Base-by-base conservation (phyloP, 2,797 vertebrate species). In the Lepidocolaptes lacrymiger region DNA sequence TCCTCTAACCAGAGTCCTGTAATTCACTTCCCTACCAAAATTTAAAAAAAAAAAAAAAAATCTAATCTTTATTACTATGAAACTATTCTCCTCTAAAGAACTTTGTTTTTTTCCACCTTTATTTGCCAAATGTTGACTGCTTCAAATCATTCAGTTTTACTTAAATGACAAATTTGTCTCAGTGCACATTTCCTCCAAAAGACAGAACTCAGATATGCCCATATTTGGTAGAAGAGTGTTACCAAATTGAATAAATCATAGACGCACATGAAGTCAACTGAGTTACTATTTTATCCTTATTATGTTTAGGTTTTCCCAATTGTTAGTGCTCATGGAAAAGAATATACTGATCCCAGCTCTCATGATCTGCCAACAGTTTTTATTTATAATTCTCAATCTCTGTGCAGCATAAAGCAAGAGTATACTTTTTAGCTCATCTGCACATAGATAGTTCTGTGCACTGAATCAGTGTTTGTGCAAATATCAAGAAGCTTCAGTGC, bases 221-320 rank as follows among this genome's bases (percentile, higher is more conserved):
- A 0, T 91, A 69, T 95, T 91, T 89, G 16, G 88, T 85, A 88
- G 64, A 69, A 74, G 34, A 91, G 49, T 52, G 18, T 76, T 59
- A 81, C 52, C 46, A 78, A 97, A 92, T n/a, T 18, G 46, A 92
- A 93, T 77, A 44, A 92, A 91, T 88, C 92, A 86, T 63, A 94
- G 94, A 96, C 88, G 39, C 89, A 91, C 66, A 88, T 87, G 21
- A 93, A 95, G 72, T 84, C 67, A 74, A 39, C 49, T 90, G 61
- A 94, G 76, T 74, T 91, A 68, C 68, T 75, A 28, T 93, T 94
- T 90, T 81, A 48, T 66, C 27, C 62, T 79, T 48, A 27, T 44
- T 79, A 62, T 48, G 34, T 72, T 92, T 63, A 81, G 14, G 8
- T 46, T 86, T 90, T 59, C 69, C 62, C 56, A 69, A 18, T 81